Percentiles rank a stretch among this genome's conserved stretches.
These are phyloP conservation scores for Clepsis dumicolana DNA, from an alignment of 2,888 invertebrate genomes.

Conservation along the genomic window DNA sequence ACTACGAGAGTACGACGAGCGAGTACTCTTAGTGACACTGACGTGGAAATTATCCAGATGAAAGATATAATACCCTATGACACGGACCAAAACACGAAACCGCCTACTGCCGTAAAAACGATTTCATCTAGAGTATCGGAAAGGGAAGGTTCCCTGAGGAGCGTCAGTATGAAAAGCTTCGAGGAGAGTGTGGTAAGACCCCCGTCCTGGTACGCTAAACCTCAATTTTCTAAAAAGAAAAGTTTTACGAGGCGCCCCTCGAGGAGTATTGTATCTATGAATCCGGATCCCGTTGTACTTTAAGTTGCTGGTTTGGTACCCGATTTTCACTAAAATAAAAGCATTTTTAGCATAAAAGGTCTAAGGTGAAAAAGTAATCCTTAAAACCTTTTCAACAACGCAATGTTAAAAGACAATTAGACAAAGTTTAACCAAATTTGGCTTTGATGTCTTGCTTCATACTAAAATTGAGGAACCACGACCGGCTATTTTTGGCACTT, in stretches of 20 bases:
- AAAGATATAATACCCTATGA: constrained; percentile 75
- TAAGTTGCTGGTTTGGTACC: background rate
- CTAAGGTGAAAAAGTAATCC: background rate
- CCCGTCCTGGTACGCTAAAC: constrained; percentile 84
- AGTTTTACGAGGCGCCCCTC: constrained; percentile 77
- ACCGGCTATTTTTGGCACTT: background rate
- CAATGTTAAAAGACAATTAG: background rate
- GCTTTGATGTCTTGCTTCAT: background rate
- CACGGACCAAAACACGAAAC: constrained; percentile 52
- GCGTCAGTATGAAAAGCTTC: constrained; percentile 73
- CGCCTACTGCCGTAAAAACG: constrained; percentile 58
- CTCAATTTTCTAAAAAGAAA: constrained; percentile 81
- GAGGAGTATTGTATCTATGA: constrained; percentile 61
- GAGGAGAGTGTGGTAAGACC: constrained; percentile 73
- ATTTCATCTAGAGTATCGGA: constrained; percentile 69
- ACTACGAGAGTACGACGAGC: constrained; percentile 65
- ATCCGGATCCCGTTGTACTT: constrained; percentile 57
- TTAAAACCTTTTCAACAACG: background rate
- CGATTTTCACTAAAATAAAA: constrained; percentile 1
- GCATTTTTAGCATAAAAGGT: background rate
- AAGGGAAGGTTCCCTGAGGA: constrained; percentile 66
- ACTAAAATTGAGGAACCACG: background rate
- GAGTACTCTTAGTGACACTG: constrained; percentile 78
- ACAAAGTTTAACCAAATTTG: constrained; percentile 7
- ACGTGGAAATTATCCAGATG: constrained; percentile 85